Percentiles rank a stretch among this genome's conserved stretches.
Conservation (phyloP, 2,797 vertebrate species). For the Anguilla pacifica region DNA sequence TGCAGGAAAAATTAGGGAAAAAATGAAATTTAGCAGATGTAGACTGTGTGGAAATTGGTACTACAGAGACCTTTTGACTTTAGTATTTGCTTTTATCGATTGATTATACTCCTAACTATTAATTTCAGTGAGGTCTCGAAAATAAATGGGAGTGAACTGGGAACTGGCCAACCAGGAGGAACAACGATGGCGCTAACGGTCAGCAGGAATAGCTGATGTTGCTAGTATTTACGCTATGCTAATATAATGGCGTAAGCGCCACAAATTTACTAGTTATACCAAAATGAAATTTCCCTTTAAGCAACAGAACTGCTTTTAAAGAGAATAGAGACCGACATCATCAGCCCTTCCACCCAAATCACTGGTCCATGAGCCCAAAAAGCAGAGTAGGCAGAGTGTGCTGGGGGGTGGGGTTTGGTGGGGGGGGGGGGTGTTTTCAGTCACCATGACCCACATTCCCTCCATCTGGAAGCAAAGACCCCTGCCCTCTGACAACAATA, state of each 20-base stretch:
- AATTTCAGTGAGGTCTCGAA: no score
- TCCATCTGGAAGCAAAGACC: constrained; percentile 23
- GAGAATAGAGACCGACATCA: neutral
- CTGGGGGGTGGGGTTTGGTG: neutral
- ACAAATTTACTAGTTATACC: no score
- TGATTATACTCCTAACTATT: no score
- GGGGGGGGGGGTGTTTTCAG: constrained; percentile 26
- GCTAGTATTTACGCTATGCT: no score
- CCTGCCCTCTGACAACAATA: constrained; percentile 30
- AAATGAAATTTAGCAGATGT: neutral
- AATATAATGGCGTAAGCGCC: no score
- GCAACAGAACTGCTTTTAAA: neutral
- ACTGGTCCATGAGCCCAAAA: neutral
- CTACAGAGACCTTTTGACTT: no score
- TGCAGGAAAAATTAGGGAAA: neutral
- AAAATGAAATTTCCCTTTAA: neutral
- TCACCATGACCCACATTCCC: constrained; percentile 32
- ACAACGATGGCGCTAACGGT: no score
- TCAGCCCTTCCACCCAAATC: neutral
- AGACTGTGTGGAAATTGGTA: no score
- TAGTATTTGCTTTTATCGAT: no score
- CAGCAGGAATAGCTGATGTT: no score
- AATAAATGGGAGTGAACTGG: no score
- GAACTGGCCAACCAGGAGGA: no score
- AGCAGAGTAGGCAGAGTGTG: neutral